phyloP scores from a whole-genome alignment of 2,888 invertebrate genomes.

The Temnothorax ravouxi region DNA sequence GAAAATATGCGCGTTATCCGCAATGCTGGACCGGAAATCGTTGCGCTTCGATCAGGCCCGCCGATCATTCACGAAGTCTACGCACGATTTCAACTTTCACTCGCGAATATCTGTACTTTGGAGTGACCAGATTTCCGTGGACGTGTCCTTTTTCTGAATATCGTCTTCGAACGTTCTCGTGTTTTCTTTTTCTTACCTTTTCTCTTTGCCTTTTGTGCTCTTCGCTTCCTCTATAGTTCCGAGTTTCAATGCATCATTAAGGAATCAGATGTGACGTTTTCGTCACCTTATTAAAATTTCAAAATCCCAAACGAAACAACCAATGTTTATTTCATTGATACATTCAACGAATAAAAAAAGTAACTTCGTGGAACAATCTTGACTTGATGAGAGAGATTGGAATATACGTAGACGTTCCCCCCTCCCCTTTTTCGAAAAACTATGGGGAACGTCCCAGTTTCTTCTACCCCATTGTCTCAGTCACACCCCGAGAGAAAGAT shows the following conservation, averaged over 20 bases:
- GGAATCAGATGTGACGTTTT: not conserved
- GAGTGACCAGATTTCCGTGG: not conserved
- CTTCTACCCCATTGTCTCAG: not conserved
- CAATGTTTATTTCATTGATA: not conserved
- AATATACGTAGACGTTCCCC: not conserved
- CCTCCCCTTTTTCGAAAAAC: not conserved
- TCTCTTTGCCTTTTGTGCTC: too few species aligned
- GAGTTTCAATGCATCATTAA: not conserved
- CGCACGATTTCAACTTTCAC: conserved; percentile 35
- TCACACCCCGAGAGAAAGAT: conserved; percentile 4
- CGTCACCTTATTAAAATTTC: conserved; percentile 1
- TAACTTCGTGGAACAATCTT: not conserved
- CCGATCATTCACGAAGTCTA: conserved; percentile 12
- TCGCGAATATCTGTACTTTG: not conserved
- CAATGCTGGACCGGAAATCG: not conserved
- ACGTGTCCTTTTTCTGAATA: not conserved
- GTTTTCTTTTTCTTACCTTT: too few species aligned
- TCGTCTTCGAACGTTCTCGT: not conserved
- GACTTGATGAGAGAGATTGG: not conserved
- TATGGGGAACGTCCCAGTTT: not conserved
- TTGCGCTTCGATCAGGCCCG: conserved; percentile 1
- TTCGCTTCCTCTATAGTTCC: not conserved
- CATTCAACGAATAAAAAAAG: not conserved
- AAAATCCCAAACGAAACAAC: not conserved
- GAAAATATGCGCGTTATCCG: conserved; percentile 17